phyloP scores from a whole-genome alignment of 2,888 invertebrate genomes.

The Opisthograptis luteolata region DNA sequence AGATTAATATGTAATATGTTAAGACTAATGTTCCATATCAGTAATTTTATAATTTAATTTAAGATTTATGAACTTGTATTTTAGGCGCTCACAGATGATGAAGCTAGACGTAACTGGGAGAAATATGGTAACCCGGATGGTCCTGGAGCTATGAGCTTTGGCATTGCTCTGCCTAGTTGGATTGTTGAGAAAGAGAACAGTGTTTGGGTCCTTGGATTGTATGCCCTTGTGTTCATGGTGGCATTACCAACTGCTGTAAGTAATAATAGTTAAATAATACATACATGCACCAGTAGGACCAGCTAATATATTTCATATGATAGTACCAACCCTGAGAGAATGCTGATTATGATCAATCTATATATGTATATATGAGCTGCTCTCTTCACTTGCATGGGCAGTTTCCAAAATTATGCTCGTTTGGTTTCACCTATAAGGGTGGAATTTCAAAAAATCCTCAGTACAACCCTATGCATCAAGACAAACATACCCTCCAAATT shows the following conservation, averaged over 20 bases:
- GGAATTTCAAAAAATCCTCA: too few relatives aligned
- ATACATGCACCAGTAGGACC: too few relatives aligned
- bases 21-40: neutral
- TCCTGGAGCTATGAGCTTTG: conserved; percentile 99
- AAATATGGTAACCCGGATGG: conserved; percentile 99
- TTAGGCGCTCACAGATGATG: conserved; percentile 97
- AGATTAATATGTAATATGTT: neutral
- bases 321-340: too few relatives aligned
- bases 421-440: too few relatives aligned
- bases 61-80: conserved; percentile 28
- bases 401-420: too few relatives aligned
- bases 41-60: neutral
- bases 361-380: too few relatives aligned
- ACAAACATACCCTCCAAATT: too few relatives aligned
- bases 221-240: conserved; percentile 99
- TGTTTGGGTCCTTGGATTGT: conserved; percentile 97
- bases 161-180: conserved; percentile 99
- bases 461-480: too few relatives aligned
- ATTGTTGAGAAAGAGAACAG: conserved; percentile 99
- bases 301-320: too few relatives aligned
- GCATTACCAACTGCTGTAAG: conserved; percentile 93
- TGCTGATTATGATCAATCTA: too few relatives aligned
- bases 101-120: conserved; percentile 98
- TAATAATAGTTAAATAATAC: conserved; percentile 32
- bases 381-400: too few relatives aligned